phyloP scores from a whole-genome alignment of 37 sponge, comb jelly and placozoan genomes.

The Mnemiopsis leidyi region DNA sequence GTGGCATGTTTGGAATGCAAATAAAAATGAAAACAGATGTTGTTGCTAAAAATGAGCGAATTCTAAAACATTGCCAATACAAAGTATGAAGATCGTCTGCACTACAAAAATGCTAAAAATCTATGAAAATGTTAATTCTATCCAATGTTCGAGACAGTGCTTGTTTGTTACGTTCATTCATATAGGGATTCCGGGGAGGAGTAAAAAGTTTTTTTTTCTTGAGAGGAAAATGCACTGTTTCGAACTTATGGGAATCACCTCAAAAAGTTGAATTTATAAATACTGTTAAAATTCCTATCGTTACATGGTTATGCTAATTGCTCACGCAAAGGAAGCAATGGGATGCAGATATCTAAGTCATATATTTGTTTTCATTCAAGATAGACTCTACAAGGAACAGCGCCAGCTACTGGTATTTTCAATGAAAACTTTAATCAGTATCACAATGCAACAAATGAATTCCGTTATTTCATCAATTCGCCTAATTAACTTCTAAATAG shows the following conservation, averaged over 20 bases:
- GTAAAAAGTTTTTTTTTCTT: background rate
- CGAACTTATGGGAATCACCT: background rate
- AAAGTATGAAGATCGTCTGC: background rate
- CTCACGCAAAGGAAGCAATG: background rate
- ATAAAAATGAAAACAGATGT: background rate
- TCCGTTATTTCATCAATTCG: too few species aligned
- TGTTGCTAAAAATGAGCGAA: background rate
- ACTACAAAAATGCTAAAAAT: background rate
- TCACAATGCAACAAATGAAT: too few species aligned
- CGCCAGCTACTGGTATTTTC: too few species aligned
- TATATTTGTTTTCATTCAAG: too few species aligned
- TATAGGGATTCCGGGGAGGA: background rate
- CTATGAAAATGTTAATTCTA: background rate
- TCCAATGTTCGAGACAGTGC: background rate
- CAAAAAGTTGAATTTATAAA: background rate
- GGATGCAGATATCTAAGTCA: background rate
- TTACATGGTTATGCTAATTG: background rate
- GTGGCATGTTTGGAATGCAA: too few species aligned
- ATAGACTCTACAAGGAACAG: too few species aligned
- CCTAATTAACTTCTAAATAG: too few species aligned
- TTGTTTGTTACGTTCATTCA: background rate
- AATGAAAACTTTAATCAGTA: too few species aligned
- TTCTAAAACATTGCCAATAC: background rate
- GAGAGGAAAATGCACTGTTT: background rate
- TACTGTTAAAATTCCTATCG: background rate